Evolutionary conservation across 2,888 invertebrate species (phyloP).

Genomic region (Girardia tigrina): DNA sequence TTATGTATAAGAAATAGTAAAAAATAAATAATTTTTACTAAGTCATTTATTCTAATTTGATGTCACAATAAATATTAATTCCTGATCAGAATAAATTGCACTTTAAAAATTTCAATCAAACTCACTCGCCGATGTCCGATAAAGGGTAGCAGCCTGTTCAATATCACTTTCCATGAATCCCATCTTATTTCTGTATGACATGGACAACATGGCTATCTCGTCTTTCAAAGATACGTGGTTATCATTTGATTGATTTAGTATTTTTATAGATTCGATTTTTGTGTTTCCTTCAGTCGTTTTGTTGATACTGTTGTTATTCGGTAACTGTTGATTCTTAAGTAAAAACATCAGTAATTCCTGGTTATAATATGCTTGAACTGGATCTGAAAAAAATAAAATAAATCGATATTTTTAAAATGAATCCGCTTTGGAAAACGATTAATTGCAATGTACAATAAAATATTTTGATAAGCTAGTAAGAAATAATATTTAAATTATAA

Average conservation of each 20-base stretch:
- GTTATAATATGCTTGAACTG: not conserved
- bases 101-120: conserved; percentile 34
- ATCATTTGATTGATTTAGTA: not conserved
- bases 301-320: not conserved
- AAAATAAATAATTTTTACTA: too few species aligned
- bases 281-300: not conserved
- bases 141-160: conserved; percentile 58
- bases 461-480: too few species aligned
- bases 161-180: conserved; percentile 44
- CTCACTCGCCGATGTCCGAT: conserved; percentile 60
- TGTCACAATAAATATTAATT: too few species aligned
- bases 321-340: not conserved
- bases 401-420: too few species aligned
- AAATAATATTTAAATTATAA: too few species aligned
- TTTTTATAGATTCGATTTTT: not conserved
- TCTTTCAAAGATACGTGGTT: conserved; percentile 25
- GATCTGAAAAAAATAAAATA: not conserved
- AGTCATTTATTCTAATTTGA: too few species aligned
- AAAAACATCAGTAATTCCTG: not conserved
- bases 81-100: not conserved
- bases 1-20: too few species aligned
- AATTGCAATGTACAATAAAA: too few species aligned
- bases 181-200: conserved; percentile 38
- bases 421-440: too few species aligned
- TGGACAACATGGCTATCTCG: conserved; percentile 31